Base-by-base conservation (phyloP, 2,113 vertebrate species). In the Aptenodytes forsteri region DNA sequence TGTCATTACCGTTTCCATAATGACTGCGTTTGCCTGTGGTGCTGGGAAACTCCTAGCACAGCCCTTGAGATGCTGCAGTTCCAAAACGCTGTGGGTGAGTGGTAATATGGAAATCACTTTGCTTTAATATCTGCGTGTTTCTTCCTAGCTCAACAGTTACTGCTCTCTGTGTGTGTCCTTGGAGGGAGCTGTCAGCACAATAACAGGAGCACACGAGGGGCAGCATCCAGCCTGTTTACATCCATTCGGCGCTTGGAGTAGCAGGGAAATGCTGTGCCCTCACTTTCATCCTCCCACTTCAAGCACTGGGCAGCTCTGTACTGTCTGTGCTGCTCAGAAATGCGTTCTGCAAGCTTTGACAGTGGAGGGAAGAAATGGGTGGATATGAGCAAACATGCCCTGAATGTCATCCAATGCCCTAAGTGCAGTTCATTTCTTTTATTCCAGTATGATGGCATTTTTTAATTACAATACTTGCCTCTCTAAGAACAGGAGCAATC, bases 401-500 rank as follows among this genome's bases (percentile, higher is more conserved):
- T 91, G 72, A 91, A 85, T 93, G 76, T 85, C 82, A 90, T 71
- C 66, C 29, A 90, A n/a, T 76, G 82, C 82, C 89, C 55, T 93
- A 81, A 95, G 84, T 10, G 2, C 18, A 59, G 76, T n/a, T 73
- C 2, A 1, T 64, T 67, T 75, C 44, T 92, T 85, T 87, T 20
- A 67, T 73, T 67, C 72, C 54, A 87, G 21, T 52, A 36, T 12
- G 38, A 80, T 79, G 91, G 52, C 87, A 85, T 81, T 96, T 93
- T 66, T 95, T 93, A 94, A 93, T 80, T 83, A 78, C 66, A 79
- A 66, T 69, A 96, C 94, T 97, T 96, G 84, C 96, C 94, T 98
- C 91, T 50, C 96, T 38, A 89, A 98, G 97, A 93, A 97, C 92
- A 1, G 89, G 96, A 94, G 90, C 55, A 46, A 96, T 97, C 97